Base-by-base conservation (phyloP, 2,888 invertebrate genomes). In the Laspeyria flexula region DNA sequence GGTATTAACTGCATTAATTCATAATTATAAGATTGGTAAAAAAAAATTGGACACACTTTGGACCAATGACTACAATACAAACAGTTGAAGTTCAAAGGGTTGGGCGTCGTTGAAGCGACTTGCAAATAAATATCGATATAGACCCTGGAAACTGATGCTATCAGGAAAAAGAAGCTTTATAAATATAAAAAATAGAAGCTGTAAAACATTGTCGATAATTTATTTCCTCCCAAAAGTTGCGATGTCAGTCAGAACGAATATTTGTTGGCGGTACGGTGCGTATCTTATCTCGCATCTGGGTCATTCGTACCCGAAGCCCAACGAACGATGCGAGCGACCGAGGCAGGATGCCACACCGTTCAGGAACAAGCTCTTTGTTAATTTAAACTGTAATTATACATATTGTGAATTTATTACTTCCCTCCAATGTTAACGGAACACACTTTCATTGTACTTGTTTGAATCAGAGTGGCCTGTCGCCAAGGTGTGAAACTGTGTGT, bases 221-320 rank as follows among this genome's bases (percentile, higher is more conserved):
- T 49, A 53, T 53, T 57, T 52, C 7, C 5, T 34, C 34, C 16
- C 37, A 48, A 47, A 56, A 42, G 15, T 39, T 27, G 29, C 23
- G 34, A 29, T 46, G 43, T 40, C 45, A 38, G 62, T 46, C 33
- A 6, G 38, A 35, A 40, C 35, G 30, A 43, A 50, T 44, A 52
- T 45, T 56, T 60, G 60, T 52, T 40, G 37, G 48, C 37, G 21
- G 30, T 11, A 6, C 9, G 31, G 31, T 31, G 43, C 51, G 46
- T 60, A 55, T 60, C 55, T 55, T 60, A 60, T 60, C 60, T 16
- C 5, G 10, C 33, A 61, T 56, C 45, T 23, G 35, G 31, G 52
- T 38, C 47, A 33, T 43, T 16, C 43, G 40, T 45, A 30, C 43
- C 38, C 33, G 34, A 43, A 40, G 13, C 33, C 45, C 43, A 29